These are phyloP conservation scores for Eucriotettix oculatus DNA, from an alignment of 2,888 invertebrate genomes.

Conservation along the genomic window DNA sequence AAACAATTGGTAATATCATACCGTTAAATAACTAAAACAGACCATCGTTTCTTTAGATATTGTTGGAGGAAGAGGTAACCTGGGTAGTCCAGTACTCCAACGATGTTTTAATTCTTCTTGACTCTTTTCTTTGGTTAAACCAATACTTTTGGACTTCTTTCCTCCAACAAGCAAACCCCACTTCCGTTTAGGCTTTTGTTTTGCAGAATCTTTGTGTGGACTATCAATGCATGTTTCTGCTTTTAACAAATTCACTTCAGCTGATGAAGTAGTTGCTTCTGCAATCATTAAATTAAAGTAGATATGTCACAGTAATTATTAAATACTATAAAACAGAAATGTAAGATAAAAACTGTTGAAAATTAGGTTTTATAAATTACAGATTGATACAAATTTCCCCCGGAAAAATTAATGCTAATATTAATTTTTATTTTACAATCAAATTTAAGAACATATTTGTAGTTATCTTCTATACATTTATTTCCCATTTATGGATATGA, in stretches of 20 bases:
- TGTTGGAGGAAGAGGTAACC: conserved; percentile 52
- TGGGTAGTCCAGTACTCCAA: conserved; percentile 56
- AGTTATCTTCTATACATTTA: too few species aligned
- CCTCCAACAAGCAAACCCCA: conserved; percentile 53
- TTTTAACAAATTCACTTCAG: neutral
- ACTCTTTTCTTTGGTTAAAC: conserved; percentile 45
- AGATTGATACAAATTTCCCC: too few species aligned
- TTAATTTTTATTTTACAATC: too few species aligned
- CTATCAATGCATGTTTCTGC: neutral
- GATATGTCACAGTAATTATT: too few species aligned
- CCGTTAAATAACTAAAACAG: conserved; percentile 18
- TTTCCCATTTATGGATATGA: too few species aligned
- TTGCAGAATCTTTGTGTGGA: neutral
- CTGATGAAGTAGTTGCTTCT: neutral
- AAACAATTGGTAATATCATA: neutral
- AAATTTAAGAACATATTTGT: too few species aligned
- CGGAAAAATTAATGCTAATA: too few species aligned
- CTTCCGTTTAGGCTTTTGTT: conserved; percentile 44
- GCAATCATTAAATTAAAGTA: neutral
- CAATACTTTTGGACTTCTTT: conserved; percentile 43
- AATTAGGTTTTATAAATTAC: too few species aligned
- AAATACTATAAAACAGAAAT: too few species aligned
- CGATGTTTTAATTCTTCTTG: conserved; percentile 28
- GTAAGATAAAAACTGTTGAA: too few species aligned
- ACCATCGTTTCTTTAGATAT: conserved; percentile 70